Conservation (phyloP, 2,888 invertebrate genomes). For the Hypena proboscidalis region DNA sequence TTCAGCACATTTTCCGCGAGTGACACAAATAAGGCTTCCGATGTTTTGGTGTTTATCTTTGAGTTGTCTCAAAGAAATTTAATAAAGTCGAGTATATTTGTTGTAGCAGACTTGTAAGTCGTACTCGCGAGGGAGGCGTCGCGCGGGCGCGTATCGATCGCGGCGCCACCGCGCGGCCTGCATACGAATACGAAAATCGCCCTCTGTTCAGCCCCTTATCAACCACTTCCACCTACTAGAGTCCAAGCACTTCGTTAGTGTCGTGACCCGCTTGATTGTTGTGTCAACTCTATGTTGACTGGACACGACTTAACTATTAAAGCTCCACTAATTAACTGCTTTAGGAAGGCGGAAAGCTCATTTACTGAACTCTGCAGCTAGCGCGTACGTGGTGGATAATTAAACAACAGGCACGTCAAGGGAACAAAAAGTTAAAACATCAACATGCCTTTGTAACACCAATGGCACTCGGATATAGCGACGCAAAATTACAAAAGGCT, state of each 20-base stretch:
- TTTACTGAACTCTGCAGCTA: slow-evolving; percentile 1
- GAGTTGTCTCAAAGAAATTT: slow-evolving; percentile 49
- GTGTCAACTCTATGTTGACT: slow-evolving; percentile 50
- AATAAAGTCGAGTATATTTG: slow-evolving; percentile 69
- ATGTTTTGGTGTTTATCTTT: slow-evolving; percentile 2
- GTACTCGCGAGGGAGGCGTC: slow-evolving; percentile 68
- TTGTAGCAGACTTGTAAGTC: slow-evolving; percentile 66
- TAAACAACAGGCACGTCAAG: neutral
- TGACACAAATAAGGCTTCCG: neutral
- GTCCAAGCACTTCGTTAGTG: slow-evolving; percentile 69
- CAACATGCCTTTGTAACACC: slow-evolving; percentile 47
- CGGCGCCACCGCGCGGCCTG: slow-evolving; percentile 74
- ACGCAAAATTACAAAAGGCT: slow-evolving; percentile 66
- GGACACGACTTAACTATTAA: slow-evolving; percentile 17
- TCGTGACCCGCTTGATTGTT: slow-evolving; percentile 68
- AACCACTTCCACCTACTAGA: slow-evolving; percentile 70
- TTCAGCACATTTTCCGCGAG: neutral
- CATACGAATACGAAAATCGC: slow-evolving; percentile 82
- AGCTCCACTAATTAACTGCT: slow-evolving; percentile 24
- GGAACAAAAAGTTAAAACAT: slow-evolving; percentile 35
- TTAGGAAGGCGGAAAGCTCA: slow-evolving; percentile 27
- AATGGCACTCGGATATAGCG: slow-evolving; percentile 50
- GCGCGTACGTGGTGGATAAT: neutral
- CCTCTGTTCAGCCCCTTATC: slow-evolving; percentile 76
- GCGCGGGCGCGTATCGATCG: slow-evolving; percentile 85